These are phyloP conservation scores for Empis stercorea DNA, from an alignment of 2,888 invertebrate species.

Conservation along the genomic window DNA sequence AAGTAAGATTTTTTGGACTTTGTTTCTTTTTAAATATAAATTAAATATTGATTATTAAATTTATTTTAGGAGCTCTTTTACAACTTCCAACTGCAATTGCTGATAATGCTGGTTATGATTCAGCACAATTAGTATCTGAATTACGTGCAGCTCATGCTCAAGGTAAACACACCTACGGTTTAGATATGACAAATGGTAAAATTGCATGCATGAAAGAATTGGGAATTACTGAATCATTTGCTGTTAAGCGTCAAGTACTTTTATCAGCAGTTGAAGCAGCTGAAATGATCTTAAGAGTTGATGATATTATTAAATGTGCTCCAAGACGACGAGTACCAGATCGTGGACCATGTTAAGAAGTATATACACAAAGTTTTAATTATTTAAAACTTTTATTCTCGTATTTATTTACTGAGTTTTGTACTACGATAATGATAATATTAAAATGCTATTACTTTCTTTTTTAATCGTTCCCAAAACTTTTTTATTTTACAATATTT, in stretches of 20 bases:
- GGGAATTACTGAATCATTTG: slow-evolving; percentile 93
- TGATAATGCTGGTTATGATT: slow-evolving; percentile 98
- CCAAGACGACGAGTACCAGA: slow-evolving; percentile 80
- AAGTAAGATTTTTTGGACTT: slow-evolving; percentile 28
- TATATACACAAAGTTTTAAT: too few relatives aligned
- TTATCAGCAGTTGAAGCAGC: slow-evolving; percentile 93
- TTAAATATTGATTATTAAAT: not conserved
- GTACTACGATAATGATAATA: too few relatives aligned
- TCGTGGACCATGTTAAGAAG: slow-evolving; percentile 46
- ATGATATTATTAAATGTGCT: slow-evolving; percentile 88
- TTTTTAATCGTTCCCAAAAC: too few relatives aligned
- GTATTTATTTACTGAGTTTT: too few relatives aligned
- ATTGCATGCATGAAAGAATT: slow-evolving; percentile 81
- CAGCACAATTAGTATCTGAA: slow-evolving; percentile 85
- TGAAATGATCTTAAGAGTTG: slow-evolving; percentile 97
- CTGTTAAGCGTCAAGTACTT: slow-evolving; percentile 92
- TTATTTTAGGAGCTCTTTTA: slow-evolving; percentile 52
- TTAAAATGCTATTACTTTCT: too few relatives aligned
- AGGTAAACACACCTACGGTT: slow-evolving; percentile 51
- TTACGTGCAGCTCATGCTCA: slow-evolving; percentile 82
- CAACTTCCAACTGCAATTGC: slow-evolving; percentile 91
- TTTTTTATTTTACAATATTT: too few relatives aligned
- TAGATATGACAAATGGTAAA: slow-evolving; percentile 80
- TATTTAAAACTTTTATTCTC: too few relatives aligned
- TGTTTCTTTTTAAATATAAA: not conserved